phyloP scores from a whole-genome alignment of 92 coral and sea anemone genomes.

The Phymanthus crucifer region DNA sequence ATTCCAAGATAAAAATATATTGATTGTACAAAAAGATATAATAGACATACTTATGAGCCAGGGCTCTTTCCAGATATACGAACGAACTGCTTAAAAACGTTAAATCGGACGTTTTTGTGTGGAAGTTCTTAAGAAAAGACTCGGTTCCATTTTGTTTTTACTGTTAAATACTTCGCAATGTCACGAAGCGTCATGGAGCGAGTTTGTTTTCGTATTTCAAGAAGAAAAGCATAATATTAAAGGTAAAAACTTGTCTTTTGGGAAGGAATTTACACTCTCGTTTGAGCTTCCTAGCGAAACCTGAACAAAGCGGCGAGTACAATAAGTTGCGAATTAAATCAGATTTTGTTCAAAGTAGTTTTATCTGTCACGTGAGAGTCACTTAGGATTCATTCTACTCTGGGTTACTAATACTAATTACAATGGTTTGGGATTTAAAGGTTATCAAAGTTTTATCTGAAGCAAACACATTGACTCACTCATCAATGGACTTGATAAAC shows the following conservation, averaged over 20 bases:
- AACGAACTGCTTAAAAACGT: too few species aligned
- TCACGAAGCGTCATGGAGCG: background rate
- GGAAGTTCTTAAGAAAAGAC: background rate
- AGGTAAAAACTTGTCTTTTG: background rate
- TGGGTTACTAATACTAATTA: background rate
- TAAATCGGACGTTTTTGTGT: background rate
- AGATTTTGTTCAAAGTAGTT: background rate
- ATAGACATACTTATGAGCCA: background rate
- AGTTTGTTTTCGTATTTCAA: background rate
- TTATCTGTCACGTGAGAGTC: background rate
- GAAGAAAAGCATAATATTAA: too few species aligned
- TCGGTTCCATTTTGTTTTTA: background rate
- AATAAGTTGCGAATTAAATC: background rate
- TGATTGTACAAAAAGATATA: background rate
- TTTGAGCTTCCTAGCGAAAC: background rate
- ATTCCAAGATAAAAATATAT: constrained; percentile 11
- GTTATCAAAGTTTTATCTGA: constrained; percentile 6
- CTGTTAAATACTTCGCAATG: background rate
- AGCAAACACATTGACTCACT: background rate
- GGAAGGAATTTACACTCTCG: too few species aligned
- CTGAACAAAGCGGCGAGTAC: background rate
- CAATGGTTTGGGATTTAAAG: background rate
- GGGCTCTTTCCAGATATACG: background rate
- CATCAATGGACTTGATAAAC: background rate
- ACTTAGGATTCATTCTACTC: too few species aligned